A percentile compares a stretch with the other conserved stretches of the same genome.
phyloP scores from a whole-genome alignment of 2,888 invertebrate species.

The Tholera decimalis region DNA sequence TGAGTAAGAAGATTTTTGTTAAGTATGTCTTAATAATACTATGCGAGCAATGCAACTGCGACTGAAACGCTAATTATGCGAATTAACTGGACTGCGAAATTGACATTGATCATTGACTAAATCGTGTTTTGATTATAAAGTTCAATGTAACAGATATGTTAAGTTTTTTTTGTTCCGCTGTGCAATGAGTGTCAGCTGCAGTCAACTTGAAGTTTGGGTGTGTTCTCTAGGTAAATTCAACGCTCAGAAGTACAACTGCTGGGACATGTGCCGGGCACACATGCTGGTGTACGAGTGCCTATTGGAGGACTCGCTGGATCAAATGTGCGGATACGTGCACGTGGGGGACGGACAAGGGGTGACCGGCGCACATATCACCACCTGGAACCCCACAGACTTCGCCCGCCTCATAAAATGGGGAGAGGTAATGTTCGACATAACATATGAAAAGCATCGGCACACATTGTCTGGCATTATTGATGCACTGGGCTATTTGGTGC shows the following conservation, averaged over 20 bases:
- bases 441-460: too few relatives aligned
- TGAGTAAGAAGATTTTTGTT: slow-evolving; percentile 86
- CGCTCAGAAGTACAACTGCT: slow-evolving; percentile 92
- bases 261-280: slow-evolving; percentile 94
- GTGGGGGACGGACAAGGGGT: slow-evolving; percentile 93
- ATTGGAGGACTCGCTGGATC: slow-evolving; percentile 94
- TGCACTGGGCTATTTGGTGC: too few relatives aligned
- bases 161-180: background rate
- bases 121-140: slow-evolving; percentile 7
- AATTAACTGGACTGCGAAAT: slow-evolving; percentile 51
- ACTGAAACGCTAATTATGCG: too few relatives aligned
- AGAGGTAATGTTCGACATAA: slow-evolving; percentile 89
- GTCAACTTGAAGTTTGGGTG: slow-evolving; percentile 12
- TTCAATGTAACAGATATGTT: background rate
- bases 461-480: too few relatives aligned
- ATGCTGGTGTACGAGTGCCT: slow-evolving; percentile 94
- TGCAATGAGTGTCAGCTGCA: background rate
- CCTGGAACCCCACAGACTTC: slow-evolving; percentile 94
- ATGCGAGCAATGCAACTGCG: slow-evolving; percentile 59
- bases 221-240: slow-evolving; percentile 92
- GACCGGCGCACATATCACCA: slow-evolving; percentile 92
- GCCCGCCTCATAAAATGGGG: slow-evolving; percentile 94
- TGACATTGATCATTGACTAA: slow-evolving; percentile 23
- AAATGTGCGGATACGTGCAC: slow-evolving; percentile 94
- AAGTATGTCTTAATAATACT: slow-evolving; percentile 55